A percentile compares a stretch with the other conserved stretches of the same genome.
phyloP scores from a whole-genome alignment of 2,113 vertebrate species.

The Tonatia bakeri region DNA sequence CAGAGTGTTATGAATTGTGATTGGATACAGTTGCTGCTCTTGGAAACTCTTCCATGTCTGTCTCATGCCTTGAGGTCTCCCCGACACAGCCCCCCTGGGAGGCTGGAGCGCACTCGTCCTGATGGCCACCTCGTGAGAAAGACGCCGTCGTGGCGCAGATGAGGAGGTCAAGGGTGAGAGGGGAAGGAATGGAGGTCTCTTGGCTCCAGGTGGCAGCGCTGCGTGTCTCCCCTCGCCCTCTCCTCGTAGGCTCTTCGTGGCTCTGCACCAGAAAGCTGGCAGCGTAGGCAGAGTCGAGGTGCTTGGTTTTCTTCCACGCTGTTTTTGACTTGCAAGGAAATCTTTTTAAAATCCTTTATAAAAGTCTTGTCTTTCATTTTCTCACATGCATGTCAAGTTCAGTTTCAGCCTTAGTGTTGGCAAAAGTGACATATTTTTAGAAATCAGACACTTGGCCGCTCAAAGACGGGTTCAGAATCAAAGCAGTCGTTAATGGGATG shows the following conservation, averaged over 20 bases:
- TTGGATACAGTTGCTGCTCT: background rate
- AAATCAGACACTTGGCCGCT: background rate
- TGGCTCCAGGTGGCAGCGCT: no score
- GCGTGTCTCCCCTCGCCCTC: background rate
- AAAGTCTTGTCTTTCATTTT: background rate
- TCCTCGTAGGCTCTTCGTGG: background rate
- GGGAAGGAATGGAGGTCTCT: background rate
- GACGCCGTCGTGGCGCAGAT: background rate
- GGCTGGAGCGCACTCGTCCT: background rate
- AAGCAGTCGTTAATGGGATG: background rate
- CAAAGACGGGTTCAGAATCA: background rate
- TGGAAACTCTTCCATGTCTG: background rate
- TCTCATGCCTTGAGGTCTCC: background rate
- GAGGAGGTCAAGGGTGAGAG: background rate
- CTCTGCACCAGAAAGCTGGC: background rate
- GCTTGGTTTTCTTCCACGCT: background rate
- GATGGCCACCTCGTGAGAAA: background rate
- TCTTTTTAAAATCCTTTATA: background rate
- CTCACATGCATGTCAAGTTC: background rate
- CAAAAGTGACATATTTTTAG: background rate
- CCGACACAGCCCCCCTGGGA: background rate
- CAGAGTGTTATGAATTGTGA: background rate
- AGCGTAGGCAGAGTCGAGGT: no score
- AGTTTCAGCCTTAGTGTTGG: background rate
- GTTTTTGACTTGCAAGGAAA: background rate